Conservation (phyloP, 64 coral and sea anemone genomes). For the Stichodactyla mertensii region DNA sequence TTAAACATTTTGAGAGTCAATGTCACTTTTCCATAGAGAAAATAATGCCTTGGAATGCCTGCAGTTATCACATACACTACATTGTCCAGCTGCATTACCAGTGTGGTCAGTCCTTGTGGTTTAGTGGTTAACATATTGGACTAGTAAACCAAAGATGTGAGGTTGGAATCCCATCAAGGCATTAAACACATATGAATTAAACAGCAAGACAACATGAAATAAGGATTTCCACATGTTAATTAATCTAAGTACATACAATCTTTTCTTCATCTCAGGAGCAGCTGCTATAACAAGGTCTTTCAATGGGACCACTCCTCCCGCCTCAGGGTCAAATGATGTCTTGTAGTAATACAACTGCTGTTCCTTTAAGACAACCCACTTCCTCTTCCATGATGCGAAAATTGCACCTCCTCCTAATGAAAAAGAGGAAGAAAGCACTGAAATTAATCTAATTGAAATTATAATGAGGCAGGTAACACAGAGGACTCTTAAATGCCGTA, state of each 20-base stretch:
- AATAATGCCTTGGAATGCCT: too few species aligned
- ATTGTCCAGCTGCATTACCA: too few species aligned
- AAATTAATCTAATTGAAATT: neutral
- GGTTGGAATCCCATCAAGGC: too few species aligned
- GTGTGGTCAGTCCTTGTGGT: too few species aligned
- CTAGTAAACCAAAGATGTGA: too few species aligned
- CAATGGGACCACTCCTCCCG: constrained; percentile 66
- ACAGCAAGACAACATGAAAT: neutral
- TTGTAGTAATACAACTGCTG: constrained; percentile 93
- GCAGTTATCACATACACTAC: too few species aligned
- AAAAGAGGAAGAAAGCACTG: neutral
- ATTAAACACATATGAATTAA: neutral
- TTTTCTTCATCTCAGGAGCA: constrained; percentile 73
- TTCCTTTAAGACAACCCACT: constrained; percentile 93
- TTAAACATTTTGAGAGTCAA: too few species aligned
- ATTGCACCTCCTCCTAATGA: constrained; percentile 52
- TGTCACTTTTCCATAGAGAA: too few species aligned
- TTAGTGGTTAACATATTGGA: too few species aligned
- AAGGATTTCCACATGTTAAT: too few species aligned
- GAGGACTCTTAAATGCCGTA: too few species aligned
- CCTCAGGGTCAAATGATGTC: constrained; percentile 85
- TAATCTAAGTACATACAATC: constrained; percentile 47
- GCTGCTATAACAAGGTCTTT: constrained; percentile 21
- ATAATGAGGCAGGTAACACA: neutral
- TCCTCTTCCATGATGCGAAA: constrained; percentile 81